Evolutionary conservation across 2,797 vertebrate genomes (phyloP), one percentile per base, ranked within the genome.

Genomic region (Margarornis squamiger): DNA sequence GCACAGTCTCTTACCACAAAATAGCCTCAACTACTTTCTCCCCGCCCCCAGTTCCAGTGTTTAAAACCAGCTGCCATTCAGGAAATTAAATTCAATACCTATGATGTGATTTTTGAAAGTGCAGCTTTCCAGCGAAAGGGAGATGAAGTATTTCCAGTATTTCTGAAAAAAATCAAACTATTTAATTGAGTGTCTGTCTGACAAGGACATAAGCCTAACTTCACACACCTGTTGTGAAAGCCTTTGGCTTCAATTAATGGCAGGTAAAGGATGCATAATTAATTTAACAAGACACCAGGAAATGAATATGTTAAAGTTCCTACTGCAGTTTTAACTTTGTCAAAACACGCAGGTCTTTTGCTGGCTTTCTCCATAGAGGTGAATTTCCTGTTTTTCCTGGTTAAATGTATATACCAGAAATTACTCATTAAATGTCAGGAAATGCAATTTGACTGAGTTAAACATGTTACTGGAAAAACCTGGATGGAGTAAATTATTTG

Each of bases 331-430:
- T 61, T 77, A 86, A 80, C 71, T 93, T 90, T 36, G 80, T 67
- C 67, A 46, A 81, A 85, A 92, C 65, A 82, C 0, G 0, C 12
- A 71, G n/a, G 67, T 85, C 89, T 94, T 93, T 36, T 87, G 71
- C 57, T 82, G 76, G 52, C 52, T 88, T 90, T 94, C 73, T 87
- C 59, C 77, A 77, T 6, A 66, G 93, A 93, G 34, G 62, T 91
- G 86, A 89, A 90, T 93, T 96, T 96, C 93, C 90, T 95, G 92
- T 68, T 94, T 95, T 93, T 89, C 67, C 67, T 83, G 46, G 67
- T 93, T 79, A 89, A 96, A 94, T 88, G 71, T 94, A 95, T 92
- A 87, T 77, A 93, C 83, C 80, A 97, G 92, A 92, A 94, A 96
- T 95, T 77, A 87, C 85, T 96, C 88, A 90, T 72, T 94, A 86